Percentiles rank a stretch among this genome's conserved stretches.
Evolutionary conservation across 2,113 vertebrate species (phyloP).

Genomic region (Eulemur rufifrons): DNA sequence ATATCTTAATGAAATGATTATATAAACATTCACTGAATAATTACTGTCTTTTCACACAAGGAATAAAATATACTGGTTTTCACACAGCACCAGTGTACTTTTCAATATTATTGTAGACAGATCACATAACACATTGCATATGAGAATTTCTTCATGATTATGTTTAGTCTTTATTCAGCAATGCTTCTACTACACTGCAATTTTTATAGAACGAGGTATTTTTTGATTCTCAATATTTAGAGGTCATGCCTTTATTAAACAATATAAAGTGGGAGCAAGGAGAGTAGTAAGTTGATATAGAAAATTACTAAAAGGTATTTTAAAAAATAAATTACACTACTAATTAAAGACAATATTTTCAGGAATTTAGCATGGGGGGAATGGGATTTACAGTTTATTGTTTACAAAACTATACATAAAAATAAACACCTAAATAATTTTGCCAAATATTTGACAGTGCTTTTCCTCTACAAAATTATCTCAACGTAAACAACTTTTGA

Average conservation of each 20-base stretch:
- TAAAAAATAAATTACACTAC: not conserved
- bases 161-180: not conserved
- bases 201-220: not conserved
- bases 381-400: not conserved
- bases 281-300: not conserved
- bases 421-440: not conserved
- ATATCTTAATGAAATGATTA: not conserved
- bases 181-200: not conserved
- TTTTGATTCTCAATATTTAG: slow-evolving; percentile 19
- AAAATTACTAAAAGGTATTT: not conserved
- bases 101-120: not conserved
- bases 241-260: not conserved
- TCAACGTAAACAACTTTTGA: not conserved
- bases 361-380: not conserved
- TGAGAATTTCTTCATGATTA: not conserved
- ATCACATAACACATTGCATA: not conserved
- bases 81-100: not conserved
- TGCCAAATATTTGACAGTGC: not conserved
- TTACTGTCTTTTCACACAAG: not conserved
- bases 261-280: not conserved
- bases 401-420: not conserved
- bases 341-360: not conserved
- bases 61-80: not conserved
- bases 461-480: not conserved
- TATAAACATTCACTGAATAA: not conserved